Conservation (phyloP, 2,113 vertebrate genomes). For the Haemorhous mexicanus region DNA sequence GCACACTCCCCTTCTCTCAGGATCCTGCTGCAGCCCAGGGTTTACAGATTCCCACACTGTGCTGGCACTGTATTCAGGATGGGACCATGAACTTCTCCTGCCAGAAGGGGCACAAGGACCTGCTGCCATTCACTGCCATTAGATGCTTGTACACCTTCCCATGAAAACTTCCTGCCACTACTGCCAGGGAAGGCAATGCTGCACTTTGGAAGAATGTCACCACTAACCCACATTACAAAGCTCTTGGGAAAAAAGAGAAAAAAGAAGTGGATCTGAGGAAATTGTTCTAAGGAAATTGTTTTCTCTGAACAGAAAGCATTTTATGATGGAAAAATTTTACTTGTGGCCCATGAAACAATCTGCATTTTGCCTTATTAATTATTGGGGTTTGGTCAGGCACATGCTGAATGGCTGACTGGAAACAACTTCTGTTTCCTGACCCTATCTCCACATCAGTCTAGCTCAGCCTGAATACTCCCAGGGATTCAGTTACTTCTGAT, state of each 20-base stretch:
- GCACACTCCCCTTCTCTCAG: fast-evolving
- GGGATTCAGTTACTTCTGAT: neutral
- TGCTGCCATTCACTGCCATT: neutral
- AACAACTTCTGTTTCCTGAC: neutral
- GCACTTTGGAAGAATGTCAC: neutral
- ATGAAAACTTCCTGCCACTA: neutral
- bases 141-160: neutral
- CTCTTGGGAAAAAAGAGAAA: fast-evolving
- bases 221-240: neutral
- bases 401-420: neutral
- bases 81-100: neutral
- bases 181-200: neutral
- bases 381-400: neutral
- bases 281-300: neutral
- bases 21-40: neutral
- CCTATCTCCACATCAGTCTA: neutral
- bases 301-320: neutral
- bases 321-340: neutral
- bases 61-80: neutral
- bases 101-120: neutral
- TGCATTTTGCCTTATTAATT: neutral
- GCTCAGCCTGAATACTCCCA: neutral
- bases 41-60: neutral
- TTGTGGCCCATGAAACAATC: neutral
- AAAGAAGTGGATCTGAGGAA: neutral